phyloP scores from a whole-genome alignment of 2,888 invertebrate genomes.

The Conops quadrifasciatus region DNA sequence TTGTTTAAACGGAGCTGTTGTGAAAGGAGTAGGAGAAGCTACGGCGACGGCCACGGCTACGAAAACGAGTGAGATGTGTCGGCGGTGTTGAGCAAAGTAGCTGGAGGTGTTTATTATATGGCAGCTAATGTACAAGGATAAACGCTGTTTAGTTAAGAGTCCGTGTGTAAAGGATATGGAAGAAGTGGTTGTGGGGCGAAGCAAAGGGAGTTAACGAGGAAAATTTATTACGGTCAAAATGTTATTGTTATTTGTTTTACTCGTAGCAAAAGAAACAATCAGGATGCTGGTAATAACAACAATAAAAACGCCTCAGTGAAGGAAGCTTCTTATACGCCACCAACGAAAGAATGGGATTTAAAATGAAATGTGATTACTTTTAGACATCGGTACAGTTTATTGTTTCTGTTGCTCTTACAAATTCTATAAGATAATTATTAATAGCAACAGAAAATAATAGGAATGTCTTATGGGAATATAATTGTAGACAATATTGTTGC shows the following conservation, averaged over 20 bases:
- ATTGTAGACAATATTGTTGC: too few relatives aligned
- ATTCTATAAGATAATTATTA: constrained; percentile 49
- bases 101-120: constrained; percentile 34
- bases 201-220: not conserved
- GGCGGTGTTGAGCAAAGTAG: constrained; percentile 17
- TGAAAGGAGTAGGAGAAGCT: constrained; percentile 50
- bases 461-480: not conserved
- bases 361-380: constrained; percentile 60
- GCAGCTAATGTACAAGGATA: constrained; percentile 42
- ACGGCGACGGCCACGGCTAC: constrained; percentile 31
- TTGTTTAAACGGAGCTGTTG: too few relatives aligned
- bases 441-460: constrained; percentile 11
- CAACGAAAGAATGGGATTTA: constrained; percentile 52
- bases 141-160: constrained; percentile 56
- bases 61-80: constrained; percentile 33
- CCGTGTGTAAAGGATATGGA: constrained; percentile 34
- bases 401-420: not conserved
- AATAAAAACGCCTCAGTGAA: constrained; percentile 5
- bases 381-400: constrained; percentile 21
- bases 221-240: constrained; percentile 64
- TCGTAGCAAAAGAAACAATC: too few relatives aligned
- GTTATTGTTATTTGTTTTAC: constrained; percentile 42
- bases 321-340: constrained; percentile 23
- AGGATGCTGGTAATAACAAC: constrained; percentile 21
- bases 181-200: not conserved